Evolutionary conservation across 53 echinoderm and acorn worm genomes (phyloP), one percentile per base, ranked within the genome.

Genomic region (Glandiceps talaboti): DNA sequence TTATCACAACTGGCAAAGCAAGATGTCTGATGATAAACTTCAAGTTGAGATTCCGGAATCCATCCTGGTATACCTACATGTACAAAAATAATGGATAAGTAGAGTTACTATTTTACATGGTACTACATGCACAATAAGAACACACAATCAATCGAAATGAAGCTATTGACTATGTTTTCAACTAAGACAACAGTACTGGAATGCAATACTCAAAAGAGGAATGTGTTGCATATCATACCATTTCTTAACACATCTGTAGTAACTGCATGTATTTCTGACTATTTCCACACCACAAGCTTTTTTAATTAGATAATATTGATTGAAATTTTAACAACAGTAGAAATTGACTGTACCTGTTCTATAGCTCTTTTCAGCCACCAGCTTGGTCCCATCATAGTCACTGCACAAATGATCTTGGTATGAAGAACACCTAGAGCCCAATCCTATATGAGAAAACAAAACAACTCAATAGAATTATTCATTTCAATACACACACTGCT

Each of bases 341-440:
- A n/a, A n/a, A n/a, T n/a, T n/a, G n/a, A n/a, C n/a, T n/a, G n/a
- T 33, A 89, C 89, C 88, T 97, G 97, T 77, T 97, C 97, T 33
- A 97, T 77, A 82, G 88, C 93, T 33, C 90, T 82, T 78, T 97
- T 93, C 14, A 97, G 89, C 97, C 97, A 97, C 97, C 97, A 97
- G 84, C 82, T 97, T n/a, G 97, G 97, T 26, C 97, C 97, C 97
- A 97, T 97, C 97, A 97, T 97, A 31, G 97, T 97, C 28, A 97
- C 87, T 30, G 97, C 97, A 93, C 97, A 93, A 74, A 97, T 79
- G 74, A 97, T 97, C 82, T 97, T 97, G 32, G 97, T 90, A 77
- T 97, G 97, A 20, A 97, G 86, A 20, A 97, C 97, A 6, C 97
- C 97, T 1, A 97, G 83, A 74, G 97, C 97, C 97, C 97, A 97